Evolutionary conservation across 30 jellyfish, hydroid and myxozoan genomes (phyloP).

Genomic region (Aurelia sp.): DNA sequence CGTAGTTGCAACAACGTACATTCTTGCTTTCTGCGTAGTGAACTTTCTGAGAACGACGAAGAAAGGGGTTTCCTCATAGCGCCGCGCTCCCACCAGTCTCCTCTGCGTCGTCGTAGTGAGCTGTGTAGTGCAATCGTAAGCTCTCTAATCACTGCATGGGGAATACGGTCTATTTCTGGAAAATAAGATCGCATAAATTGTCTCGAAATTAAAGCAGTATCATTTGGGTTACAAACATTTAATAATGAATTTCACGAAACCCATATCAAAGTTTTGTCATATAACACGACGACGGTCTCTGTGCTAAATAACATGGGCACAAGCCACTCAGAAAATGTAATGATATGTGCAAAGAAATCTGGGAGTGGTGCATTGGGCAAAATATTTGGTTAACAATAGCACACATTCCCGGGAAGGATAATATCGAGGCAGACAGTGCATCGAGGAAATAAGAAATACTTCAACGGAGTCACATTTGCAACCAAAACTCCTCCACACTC

Average conservation of each 20-base stretch:
- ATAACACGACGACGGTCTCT: conserved; percentile 6
- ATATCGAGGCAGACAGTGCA: conserved; percentile 27
- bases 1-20: too few relatives aligned
- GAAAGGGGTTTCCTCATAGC: too few relatives aligned
- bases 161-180: neutral
- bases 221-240: neutral
- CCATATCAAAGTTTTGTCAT: conserved; percentile 5
- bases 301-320: conserved; percentile 9
- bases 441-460: neutral
- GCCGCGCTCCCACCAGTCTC: too few relatives aligned
- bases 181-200: neutral
- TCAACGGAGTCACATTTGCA: conserved; percentile 26
- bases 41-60: too few relatives aligned
- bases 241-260: neutral
- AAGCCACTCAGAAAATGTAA: neutral
- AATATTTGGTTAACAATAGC: conserved; percentile 23
- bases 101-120: too few relatives aligned
- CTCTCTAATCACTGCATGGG: neutral
- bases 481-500: neutral
- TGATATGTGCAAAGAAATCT: conserved; percentile 9
- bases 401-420: too few relatives aligned
- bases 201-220: conserved; percentile 3
- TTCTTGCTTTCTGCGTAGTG: too few relatives aligned
- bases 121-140: too few relatives aligned
- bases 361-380: conserved; percentile 6